Evolutionary conservation across 2,888 invertebrate species (phyloP).

Genomic region (Deladenus siricidicola): DNA sequence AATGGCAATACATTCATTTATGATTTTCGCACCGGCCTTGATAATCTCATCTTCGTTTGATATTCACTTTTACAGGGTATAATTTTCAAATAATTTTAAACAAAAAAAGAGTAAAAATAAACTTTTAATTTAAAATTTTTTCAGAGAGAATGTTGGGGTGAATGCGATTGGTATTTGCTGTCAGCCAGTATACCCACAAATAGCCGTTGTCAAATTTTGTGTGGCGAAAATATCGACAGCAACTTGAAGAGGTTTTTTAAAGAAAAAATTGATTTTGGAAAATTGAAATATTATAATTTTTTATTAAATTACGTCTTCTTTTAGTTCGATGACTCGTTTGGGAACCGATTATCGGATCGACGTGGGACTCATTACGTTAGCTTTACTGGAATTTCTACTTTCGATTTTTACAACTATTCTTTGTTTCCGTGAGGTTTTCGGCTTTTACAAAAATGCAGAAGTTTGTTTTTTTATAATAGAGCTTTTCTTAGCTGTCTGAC

Average conservation of each 20-base stretch:
- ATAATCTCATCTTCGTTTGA: conserved; percentile 45
- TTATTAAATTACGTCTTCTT: too few relatives aligned
- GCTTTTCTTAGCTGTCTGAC: too few relatives aligned
- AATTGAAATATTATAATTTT: too few relatives aligned
- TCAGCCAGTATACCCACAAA: conserved; percentile 41
- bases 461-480: conserved; percentile 6
- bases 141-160: conserved; percentile 45
- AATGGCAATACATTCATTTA: conserved; percentile 41
- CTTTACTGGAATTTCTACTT: conserved; percentile 35
- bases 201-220: conserved; percentile 45
- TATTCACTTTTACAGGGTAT: conserved; percentile 47
- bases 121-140: conserved; percentile 1
- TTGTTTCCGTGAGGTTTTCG: conserved; percentile 22
- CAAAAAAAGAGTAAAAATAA: too few relatives aligned
- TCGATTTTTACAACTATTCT: conserved; percentile 34
- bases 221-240: conserved; percentile 41
- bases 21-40: conserved; percentile 40
- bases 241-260: conserved; percentile 32
- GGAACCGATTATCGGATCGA: conserved; percentile 48
- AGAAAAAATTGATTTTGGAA: too few relatives aligned
- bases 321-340: conserved; percentile 43
- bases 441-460: too few relatives aligned
- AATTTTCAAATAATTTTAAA: background rate
- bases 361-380: conserved; percentile 40
- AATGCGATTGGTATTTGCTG: conserved; percentile 48